Evolutionary conservation across 2,797 vertebrate genomes (phyloP), one percentile per base, ranked within the genome.

Genomic region (Eremophila alpestris): DNA sequence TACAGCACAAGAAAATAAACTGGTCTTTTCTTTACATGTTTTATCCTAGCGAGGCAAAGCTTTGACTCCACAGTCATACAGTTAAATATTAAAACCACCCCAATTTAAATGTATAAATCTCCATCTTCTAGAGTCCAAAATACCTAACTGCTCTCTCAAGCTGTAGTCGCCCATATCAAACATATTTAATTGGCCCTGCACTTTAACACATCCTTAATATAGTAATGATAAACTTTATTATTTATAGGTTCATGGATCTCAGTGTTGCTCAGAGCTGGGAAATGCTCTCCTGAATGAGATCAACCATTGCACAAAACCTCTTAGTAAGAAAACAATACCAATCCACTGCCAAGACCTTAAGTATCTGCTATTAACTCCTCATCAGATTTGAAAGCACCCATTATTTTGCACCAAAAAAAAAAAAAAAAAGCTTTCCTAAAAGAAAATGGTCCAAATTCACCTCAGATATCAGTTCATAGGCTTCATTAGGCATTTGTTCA

Each of bases 291-390:
- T 86, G 78, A 71, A 78, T 38, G 48, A 82, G 56, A 82, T 87
- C 92, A 91, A 38, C 40, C 45, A 45, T 89, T 92, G 45, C 49
- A 91, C 49, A 95, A 89, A 95, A 87, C 23, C 30, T 83, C 48
- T 87, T 90, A 79, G 58, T 41, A 68, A 34, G 69, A 92, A 96
- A 95, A 95, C 79, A 95, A 76, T 46, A 64, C 18, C 7, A 59
- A 48, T 43, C 29, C 30, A 78, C 52, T 93, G 89, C 83, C 88
- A 95, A 93, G 63, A 84, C 29, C 55, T 83, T 94, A 96, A 94
- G 78, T 93, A 90, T 79, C 83, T 94, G 52, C 76, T 76, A 83
- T 94, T 96, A 97, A 85, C 34, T 93, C 58, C 48, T 92, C 3
- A 0, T 94, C 85, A 90, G 43, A 77, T 94, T 87, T 93, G 81